Base-by-base conservation (phyloP, 2,888 invertebrate species). In the Ichneumon xanthorius region DNA sequence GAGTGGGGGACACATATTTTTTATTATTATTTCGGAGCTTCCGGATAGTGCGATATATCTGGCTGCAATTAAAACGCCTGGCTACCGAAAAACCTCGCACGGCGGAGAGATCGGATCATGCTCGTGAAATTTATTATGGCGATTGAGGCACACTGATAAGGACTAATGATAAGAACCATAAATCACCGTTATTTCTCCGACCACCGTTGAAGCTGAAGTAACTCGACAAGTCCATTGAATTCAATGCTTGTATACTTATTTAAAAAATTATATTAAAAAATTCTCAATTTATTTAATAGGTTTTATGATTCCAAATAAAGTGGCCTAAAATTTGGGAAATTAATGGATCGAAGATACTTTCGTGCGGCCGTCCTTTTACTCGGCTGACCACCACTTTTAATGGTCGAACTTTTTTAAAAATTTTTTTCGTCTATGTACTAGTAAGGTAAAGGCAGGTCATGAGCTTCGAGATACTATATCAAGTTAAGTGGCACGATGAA, bases 391-490 rank as follows among this genome's bases (percentile, higher is more conserved):
- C 40, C 40, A 40, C 40, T 11, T 40, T 9, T 40, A 40, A 40
- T 11, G 11, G 7, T 40, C 11, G 2, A 11, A 11, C 40, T 3
- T 40, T 45, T 45, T 45, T n/a, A n/a, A n/a, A n/a, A n/a, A n/a
- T 45, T 45, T 45, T 11, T 45, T 14, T 45, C 16, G 4, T 16
- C 45, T 48, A 48, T 48, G 16, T 0, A 48, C 45, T 48, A 4
- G 67, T 6, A 40, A 40, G 81, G 67, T 82, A 84, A 86, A 85
- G 86, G 84, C 33, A 61, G 70, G 48, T 50, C 67, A 55, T 67
- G 53, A n/a, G 40, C 45, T 68, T 67, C 19, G 65, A 68, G 71
- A 11, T 33, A 72, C 61, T 70, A 40, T 37, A 26, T 55, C 77
- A 67, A 40, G 16, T 14, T 22, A 65, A 67, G 67, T 53, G 53